A percentile compares a stretch with the other conserved stretches of the same genome.
Conservation (phyloP, 2,113 vertebrate genomes). For the Myotis davidii region DNA sequence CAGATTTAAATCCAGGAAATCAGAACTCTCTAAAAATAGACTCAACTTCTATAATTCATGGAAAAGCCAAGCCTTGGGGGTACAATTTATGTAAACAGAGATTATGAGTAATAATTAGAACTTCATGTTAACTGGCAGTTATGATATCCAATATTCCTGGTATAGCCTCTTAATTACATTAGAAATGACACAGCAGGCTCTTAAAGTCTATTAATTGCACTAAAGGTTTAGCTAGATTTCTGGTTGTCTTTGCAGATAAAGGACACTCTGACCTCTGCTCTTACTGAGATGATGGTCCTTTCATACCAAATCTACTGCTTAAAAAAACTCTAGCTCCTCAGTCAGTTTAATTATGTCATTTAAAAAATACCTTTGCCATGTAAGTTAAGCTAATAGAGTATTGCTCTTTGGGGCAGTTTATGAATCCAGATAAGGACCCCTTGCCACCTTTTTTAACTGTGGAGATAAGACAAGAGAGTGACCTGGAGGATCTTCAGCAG, state of each 20-base stretch:
- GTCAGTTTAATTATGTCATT: slow-evolving; percentile 1
- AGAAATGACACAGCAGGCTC: neutral
- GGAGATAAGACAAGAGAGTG: neutral
- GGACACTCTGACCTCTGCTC: neutral
- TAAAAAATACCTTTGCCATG: neutral
- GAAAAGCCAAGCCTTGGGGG: neutral
- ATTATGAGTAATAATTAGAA: neutral
- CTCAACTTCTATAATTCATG: neutral
- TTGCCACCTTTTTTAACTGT: neutral
- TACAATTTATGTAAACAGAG: neutral
- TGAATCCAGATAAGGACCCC: neutral
- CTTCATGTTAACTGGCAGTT: neutral
- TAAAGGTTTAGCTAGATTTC: neutral
- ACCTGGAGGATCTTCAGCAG: neutral
- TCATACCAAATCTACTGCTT: neutral
- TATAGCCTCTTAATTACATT: slow-evolving; percentile 32
- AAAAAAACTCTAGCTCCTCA: neutral
- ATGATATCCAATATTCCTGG: neutral
- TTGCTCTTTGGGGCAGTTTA: neutral
- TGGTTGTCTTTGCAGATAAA: neutral
- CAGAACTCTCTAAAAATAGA: neutral
- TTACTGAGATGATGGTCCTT: neutral
- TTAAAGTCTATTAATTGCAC: slow-evolving; percentile 13
- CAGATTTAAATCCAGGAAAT: neutral
- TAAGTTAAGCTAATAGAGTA: neutral